phyloP scores from a whole-genome alignment of 1,140 invertebrate genomes.

The Drosophila mayri region DNA sequence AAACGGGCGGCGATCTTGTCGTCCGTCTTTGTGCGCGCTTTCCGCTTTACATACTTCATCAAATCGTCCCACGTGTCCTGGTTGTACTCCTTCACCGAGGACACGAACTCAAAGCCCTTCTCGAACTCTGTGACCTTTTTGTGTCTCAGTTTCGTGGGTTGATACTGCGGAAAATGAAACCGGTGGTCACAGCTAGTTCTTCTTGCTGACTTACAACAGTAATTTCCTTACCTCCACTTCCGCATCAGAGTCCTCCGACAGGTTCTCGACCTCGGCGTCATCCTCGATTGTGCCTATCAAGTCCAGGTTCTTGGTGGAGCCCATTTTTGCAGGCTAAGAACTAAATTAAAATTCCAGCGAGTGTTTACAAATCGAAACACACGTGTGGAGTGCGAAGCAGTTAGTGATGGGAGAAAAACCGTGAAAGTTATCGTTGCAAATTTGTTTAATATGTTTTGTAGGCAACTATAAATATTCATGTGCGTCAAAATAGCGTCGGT shows the following conservation, averaged over 20 bases:
- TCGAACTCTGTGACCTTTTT: constrained; percentile 91
- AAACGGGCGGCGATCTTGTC: constrained; percentile 89
- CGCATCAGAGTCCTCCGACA: constrained; percentile 92
- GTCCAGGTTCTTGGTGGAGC: constrained; percentile 75
- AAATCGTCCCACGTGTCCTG: constrained; percentile 94
- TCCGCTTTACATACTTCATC: constrained; percentile 92
- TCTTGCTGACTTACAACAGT: neutral
- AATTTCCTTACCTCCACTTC: constrained; percentile 90
- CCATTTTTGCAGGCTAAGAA: constrained; percentile 55
- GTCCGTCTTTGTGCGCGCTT: constrained; percentile 92
- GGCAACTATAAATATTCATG: too few relatives aligned
- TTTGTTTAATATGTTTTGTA: neutral
- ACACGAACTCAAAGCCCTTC: constrained; percentile 91
- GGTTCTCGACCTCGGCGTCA: constrained; percentile 91
- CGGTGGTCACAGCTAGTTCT: constrained; percentile 17
- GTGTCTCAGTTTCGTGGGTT: constrained; percentile 91
- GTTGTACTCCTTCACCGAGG: constrained; percentile 90
- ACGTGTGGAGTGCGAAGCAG: constrained; percentile 54
- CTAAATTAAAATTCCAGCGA: constrained; percentile 39
- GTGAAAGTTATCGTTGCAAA: neutral
- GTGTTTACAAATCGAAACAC: constrained; percentile 66
- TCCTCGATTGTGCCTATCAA: constrained; percentile 90
- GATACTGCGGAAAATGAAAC: constrained; percentile 87
- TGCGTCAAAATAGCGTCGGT: too few relatives aligned
- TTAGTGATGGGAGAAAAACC: constrained; percentile 13